Evolutionary conservation across 2,797 vertebrate species (phyloP), one percentile per base, ranked within the genome.

Genomic region (Protonibea diacanthus): DNA sequence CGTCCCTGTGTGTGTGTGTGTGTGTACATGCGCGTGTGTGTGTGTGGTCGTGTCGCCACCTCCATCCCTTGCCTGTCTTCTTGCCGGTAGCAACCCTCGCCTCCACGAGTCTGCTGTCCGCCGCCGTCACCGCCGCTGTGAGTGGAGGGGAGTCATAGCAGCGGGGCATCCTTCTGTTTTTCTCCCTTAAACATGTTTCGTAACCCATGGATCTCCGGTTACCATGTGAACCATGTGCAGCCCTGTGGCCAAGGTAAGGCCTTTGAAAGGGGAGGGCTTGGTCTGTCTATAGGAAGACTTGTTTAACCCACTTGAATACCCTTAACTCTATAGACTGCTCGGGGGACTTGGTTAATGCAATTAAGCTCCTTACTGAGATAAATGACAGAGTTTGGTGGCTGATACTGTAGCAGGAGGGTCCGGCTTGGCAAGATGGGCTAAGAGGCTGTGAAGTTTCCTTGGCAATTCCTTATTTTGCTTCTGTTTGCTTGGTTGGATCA

Each of bases 171-270:
- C 61, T 58, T 61, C 86, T 15, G 44, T 74, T 80, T 78, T 71
- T 62, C 68, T 81, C 53, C 82, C 45, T 38, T 61, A 86, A 95
- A 93, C 93, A 99, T 99, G 97, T 96, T 98, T 93, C 95, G 95
- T 91, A 98, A 96, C 93, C 96, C 96, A 76, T 97, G 97, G 96
- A 96, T 97, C 87, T 95, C 97, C 86, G 95, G 95, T 93, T 97
- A 94, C 91, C 89, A 92, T 84, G 87, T 96, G 90, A 95, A 95
- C 93, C 94, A 95, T 92, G 94, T 93, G 92, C 93, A 95, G 85
- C 95, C 94, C 85, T 93, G 94, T 86, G 94, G 95, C 91, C 95
- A 72, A 92, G 93, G 91, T 93, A 93, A 94, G 92, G 89, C 82
- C 82, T 81, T 56, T 51, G 53, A 59, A 60, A 45, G 76, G 44